These are phyloP conservation scores for Pseudochirops corinnae DNA, from an alignment of 2,797 vertebrate genomes.

Conservation along the genomic window DNA sequence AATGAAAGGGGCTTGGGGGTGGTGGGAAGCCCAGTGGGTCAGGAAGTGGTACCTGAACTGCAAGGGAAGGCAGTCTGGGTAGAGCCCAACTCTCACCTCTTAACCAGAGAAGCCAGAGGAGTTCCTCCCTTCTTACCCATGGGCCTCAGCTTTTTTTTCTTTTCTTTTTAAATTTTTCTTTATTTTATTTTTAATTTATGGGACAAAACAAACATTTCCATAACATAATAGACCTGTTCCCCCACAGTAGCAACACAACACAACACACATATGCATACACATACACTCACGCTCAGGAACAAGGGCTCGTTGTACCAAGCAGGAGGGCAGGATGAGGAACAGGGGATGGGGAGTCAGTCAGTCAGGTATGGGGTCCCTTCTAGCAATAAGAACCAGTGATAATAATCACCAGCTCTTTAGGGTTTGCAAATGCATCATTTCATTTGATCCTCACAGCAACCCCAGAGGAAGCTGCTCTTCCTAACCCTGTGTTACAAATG, in stretches of 20 bases:
- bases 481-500: background rate
- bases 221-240: background rate
- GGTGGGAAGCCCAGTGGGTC: background rate
- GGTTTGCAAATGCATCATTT: background rate
- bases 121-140: background rate
- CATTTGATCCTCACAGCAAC: background rate
- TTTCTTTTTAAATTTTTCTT: background rate
- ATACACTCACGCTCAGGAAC: background rate
- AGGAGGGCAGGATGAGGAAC: background rate
- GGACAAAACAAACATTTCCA: background rate
- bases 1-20: background rate
- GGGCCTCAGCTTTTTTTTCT: background rate
- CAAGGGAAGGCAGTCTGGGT: background rate
- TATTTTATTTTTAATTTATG: background rate
- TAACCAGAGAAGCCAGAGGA: background rate
- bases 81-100: too few relatives aligned
- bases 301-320: background rate
- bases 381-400: background rate
- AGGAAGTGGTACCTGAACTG: background rate
- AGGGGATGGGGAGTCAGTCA: background rate
- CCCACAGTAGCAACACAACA: background rate
- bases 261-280: too few relatives aligned
- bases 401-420: background rate
- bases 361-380: background rate
- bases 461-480: background rate